These are phyloP conservation scores for Ceraclea dissimilis DNA, from an alignment of 2,888 invertebrate species.

Conservation along the genomic window DNA sequence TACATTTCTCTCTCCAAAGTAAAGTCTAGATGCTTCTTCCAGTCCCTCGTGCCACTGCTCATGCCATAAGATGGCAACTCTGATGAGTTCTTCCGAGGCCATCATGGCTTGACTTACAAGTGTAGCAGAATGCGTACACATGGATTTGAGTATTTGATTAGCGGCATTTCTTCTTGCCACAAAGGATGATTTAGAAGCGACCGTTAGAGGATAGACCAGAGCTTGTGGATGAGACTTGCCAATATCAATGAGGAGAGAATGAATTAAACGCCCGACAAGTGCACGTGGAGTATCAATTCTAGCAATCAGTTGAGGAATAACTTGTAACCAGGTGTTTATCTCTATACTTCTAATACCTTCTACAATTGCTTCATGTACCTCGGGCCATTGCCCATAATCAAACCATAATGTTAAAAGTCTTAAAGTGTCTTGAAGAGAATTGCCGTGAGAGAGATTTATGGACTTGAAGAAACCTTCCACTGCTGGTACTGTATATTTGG, in stretches of 20 bases:
- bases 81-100: conserved; percentile 93
- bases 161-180: conserved; percentile 81
- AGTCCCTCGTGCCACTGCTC: conserved; percentile 99
- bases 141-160: conserved; percentile 87
- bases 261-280: conserved; percentile 83
- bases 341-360: conserved; percentile 91
- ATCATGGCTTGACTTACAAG: conserved; percentile 93
- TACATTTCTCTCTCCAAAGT: conserved; percentile 93
- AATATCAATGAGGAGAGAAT: conserved; percentile 89
- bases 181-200: conserved; percentile 92
- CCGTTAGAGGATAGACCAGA: conserved; percentile 93
- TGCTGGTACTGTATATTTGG: conserved; percentile 84
- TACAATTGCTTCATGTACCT: conserved; percentile 87
- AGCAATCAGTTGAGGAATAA: conserved; percentile 97
- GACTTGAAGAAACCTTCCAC: conserved; percentile 95
- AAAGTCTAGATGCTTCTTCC: conserved; percentile 86
- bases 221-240: conserved; percentile 98
- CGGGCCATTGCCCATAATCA: conserved; percentile 90
- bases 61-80: conserved; percentile 98
- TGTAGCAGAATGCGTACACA: conserved; percentile 89
- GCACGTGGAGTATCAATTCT: conserved; percentile 90
- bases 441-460: conserved; percentile 85
- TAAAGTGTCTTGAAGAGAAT: conserved; percentile 92
- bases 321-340: conserved; percentile 98
- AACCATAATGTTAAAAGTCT: conserved; percentile 96